Conservation (phyloP, 2,888 invertebrate genomes). For the Anagyrus pseudococci region DNA sequence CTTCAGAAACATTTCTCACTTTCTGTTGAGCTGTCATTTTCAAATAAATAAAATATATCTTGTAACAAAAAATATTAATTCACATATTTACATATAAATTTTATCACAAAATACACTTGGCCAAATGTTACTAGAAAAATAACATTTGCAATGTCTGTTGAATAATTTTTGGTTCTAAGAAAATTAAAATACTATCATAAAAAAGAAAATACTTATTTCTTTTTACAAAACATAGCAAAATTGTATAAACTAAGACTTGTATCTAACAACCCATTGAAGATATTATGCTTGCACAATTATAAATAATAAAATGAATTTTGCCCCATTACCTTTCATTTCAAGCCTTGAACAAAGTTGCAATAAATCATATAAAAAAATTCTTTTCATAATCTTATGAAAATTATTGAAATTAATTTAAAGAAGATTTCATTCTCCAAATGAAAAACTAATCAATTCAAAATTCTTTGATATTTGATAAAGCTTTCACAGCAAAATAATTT, state of each 20-base stretch:
- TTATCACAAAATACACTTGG: conserved; percentile 6
- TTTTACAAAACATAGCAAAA: conserved; percentile 2
- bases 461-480: background rate
- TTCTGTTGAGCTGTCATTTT: conserved; percentile 1
- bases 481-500: background rate
- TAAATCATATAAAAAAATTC: background rate
- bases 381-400: background rate
- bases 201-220: no score
- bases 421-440: no score
- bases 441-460: background rate
- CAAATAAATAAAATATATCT: conserved; percentile 26
- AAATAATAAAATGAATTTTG: background rate
- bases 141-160: background rate
- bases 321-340: no score
- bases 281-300: background rate
- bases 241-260: conserved; percentile 27
- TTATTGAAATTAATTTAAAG: no score
- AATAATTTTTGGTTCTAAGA: background rate
- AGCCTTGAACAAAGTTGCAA: no score
- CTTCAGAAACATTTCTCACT: conserved; percentile 8
- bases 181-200: background rate
- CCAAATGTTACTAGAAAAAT: background rate
- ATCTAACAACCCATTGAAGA: conserved; percentile 7
- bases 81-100: conserved; percentile 15
- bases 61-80: conserved; percentile 27